Percentiles rank a stretch among this genome's conserved stretches.
These are phyloP conservation scores for Branchellion lobata DNA, from an alignment of 2,888 invertebrate genomes.

Conservation along the genomic window DNA sequence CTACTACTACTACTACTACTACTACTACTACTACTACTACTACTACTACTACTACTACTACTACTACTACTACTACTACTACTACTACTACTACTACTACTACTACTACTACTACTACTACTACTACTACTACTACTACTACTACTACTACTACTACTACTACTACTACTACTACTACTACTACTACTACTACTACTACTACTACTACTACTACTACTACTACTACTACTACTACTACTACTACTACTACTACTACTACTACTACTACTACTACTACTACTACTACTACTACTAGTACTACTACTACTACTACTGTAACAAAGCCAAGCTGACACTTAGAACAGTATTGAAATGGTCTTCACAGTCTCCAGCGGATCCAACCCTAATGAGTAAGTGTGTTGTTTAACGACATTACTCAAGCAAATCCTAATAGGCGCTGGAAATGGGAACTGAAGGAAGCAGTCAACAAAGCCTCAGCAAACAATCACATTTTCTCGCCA, in stretches of 20 bases:
- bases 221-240: constrained; percentile 40
- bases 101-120: constrained; percentile 39
- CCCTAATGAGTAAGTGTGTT: too few relatives aligned
- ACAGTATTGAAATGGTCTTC: too few relatives aligned
- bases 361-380: too few relatives aligned
- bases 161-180: constrained; percentile 32
- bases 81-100: constrained; percentile 23
- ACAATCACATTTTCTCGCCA: too few relatives aligned
- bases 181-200: constrained; percentile 32
- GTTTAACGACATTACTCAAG: too few relatives aligned
- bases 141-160: constrained; percentile 30
- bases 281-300: constrained; percentile 37
- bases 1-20: constrained; percentile 16
- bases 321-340: not conserved
- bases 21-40: constrained; percentile 36
- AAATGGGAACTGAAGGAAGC: too few relatives aligned
- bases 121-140: constrained; percentile 20
- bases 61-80: constrained; percentile 34
- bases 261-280: constrained; percentile 39
- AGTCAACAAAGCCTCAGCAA: too few relatives aligned
- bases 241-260: constrained; percentile 33
- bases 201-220: constrained; percentile 33
- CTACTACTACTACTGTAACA: not conserved
- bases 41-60: constrained; percentile 21
- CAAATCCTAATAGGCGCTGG: too few relatives aligned